Percentiles rank a stretch among this genome's conserved stretches.
Conservation (phyloP, 53 echinoderm and acorn worm genomes). For the Antedon mediterranea region DNA sequence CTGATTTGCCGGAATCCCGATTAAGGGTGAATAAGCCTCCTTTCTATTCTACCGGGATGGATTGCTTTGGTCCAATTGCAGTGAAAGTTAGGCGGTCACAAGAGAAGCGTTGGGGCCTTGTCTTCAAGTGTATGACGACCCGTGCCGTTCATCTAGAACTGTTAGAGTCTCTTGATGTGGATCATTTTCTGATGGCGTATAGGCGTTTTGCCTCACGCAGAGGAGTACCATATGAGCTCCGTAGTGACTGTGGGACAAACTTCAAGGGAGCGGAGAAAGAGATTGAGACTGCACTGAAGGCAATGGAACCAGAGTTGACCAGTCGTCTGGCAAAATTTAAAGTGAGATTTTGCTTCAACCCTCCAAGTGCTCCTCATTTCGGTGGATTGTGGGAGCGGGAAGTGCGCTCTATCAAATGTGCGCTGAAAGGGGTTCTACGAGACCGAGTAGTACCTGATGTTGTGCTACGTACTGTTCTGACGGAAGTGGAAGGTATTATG, state of each 20-base stretch:
- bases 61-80: slow-evolving; percentile 6
- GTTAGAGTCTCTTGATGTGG: too few species aligned
- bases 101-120: slow-evolving; percentile 2
- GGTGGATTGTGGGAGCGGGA: neutral
- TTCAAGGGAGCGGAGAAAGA: slow-evolving; percentile 18
- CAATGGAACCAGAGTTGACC: slow-evolving; percentile 5
- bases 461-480: too few species aligned
- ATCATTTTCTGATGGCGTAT: too few species aligned
- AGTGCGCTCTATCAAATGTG: too few species aligned
- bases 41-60: slow-evolving; percentile 16
- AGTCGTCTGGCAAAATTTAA: neutral
- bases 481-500: too few species aligned
- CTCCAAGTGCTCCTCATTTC: neutral
- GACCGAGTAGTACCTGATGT: too few species aligned
- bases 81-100: neutral
- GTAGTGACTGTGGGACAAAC: slow-evolving; percentile 33
- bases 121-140: slow-evolving; percentile 24
- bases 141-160: slow-evolving; percentile 22
- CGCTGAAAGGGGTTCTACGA: too few species aligned
- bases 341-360: neutral
- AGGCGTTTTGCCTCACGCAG: slow-evolving; percentile 14
- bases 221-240: slow-evolving; percentile 17
- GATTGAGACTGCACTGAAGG: slow-evolving; percentile 8
- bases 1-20: slow-evolving; percentile 9
- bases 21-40: slow-evolving; percentile 27